phyloP scores from a whole-genome alignment of 1,140 invertebrate species.

The Oppia nitens region DNA sequence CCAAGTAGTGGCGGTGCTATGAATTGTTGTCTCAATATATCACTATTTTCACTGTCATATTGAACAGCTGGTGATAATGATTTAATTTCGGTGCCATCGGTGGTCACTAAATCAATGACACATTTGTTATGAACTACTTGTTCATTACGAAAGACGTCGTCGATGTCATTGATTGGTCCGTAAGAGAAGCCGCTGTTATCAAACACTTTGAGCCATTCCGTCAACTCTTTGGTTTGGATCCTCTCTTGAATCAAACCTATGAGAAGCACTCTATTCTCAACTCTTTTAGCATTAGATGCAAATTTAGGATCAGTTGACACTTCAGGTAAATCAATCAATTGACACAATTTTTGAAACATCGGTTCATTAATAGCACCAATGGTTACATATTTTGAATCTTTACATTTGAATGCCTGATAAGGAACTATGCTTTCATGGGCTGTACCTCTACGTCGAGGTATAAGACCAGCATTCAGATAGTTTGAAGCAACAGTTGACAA shows the following conservation, averaged over 20 bases:
- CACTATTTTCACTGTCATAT: slow-evolving; percentile 39
- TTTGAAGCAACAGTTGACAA: slow-evolving; percentile 78
- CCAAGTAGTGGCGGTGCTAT: slow-evolving; percentile 66
- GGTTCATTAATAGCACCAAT: slow-evolving; percentile 50
- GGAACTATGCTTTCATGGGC: slow-evolving; percentile 87
- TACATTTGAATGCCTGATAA: slow-evolving; percentile 68
- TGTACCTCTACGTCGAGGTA: slow-evolving; percentile 63
- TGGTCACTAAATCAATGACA: slow-evolving; percentile 57
- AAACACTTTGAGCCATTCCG: slow-evolving; percentile 58
- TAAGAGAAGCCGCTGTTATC: slow-evolving; percentile 58
- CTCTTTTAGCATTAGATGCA: slow-evolving; percentile 50
- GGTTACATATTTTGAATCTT: slow-evolving; percentile 57
- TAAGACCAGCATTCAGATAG: slow-evolving; percentile 63
- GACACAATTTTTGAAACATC: slow-evolving; percentile 21
- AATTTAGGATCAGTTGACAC: slow-evolving; percentile 45
- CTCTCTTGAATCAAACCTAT: slow-evolving; percentile 36
- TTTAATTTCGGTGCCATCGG: slow-evolving; percentile 48
- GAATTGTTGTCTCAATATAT: slow-evolving; percentile 40
- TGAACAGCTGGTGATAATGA: slow-evolving; percentile 63
- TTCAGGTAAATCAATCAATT: slow-evolving; percentile 6
- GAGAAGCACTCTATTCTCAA: slow-evolving; percentile 52
- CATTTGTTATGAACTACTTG: slow-evolving; percentile 56
- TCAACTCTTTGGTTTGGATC: slow-evolving; percentile 47
- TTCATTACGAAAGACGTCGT: slow-evolving; percentile 67
- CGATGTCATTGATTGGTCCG: slow-evolving; percentile 72